phyloP scores from a whole-genome alignment of 1,140 invertebrate genomes.

The Papilio polyxenes region DNA sequence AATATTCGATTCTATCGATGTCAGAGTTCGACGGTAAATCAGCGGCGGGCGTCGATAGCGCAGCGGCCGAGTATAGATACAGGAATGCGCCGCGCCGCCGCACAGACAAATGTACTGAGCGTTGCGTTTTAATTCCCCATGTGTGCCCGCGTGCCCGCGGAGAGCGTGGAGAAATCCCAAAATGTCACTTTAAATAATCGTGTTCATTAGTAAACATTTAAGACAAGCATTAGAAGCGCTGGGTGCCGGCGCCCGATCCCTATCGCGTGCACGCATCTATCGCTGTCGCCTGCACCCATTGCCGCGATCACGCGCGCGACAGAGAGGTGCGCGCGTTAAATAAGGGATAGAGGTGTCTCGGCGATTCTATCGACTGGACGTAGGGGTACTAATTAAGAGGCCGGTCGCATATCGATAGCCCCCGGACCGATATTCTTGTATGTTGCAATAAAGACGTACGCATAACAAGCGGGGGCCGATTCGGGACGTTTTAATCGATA shows the following conservation, averaged over 20 bases:
- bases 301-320: constrained; percentile 39
- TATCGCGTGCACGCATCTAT: constrained; percentile 60
- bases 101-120: constrained; percentile 58
- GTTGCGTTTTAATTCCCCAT: constrained; percentile 63
- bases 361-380: constrained; percentile 65
- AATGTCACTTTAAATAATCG: constrained; percentile 80
- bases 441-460: constrained; percentile 69
- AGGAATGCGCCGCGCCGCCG: constrained; percentile 48
- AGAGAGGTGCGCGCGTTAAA: constrained; percentile 50
- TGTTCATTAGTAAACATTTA: constrained; percentile 80
- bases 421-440: constrained; percentile 55
- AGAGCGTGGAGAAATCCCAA: constrained; percentile 67
- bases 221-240: constrained; percentile 73
- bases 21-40: constrained; percentile 64
- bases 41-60: constrained; percentile 49
- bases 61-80: constrained; percentile 26
- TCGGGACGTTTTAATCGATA: constrained; percentile 62
- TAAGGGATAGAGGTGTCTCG: constrained; percentile 72
- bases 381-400: constrained; percentile 75
- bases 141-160: constrained; percentile 50
- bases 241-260: constrained; percentile 75
- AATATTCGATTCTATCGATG: constrained; percentile 51
- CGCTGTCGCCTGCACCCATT: constrained; percentile 53
- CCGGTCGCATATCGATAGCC: constrained; percentile 60
- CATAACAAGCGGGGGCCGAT: constrained; percentile 61